Percentiles rank a stretch among this genome's conserved stretches.
These are phyloP conservation scores for Megastigmus dorsalis DNA, from an alignment of 2,888 invertebrate species.

Conservation along the genomic window DNA sequence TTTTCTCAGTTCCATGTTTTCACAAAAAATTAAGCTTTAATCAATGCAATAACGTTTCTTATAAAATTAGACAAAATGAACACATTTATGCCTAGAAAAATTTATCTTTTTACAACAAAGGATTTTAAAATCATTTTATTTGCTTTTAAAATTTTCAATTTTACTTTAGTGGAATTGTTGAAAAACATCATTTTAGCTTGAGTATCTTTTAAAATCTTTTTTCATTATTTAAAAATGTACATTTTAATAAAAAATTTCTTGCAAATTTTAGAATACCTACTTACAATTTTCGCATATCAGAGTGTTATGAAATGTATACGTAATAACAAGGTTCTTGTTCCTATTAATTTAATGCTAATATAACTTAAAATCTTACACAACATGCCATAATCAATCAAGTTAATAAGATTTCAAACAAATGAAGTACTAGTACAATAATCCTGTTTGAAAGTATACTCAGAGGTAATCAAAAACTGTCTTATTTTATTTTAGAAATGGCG, in stretches of 20 bases:
- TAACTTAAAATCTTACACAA: too few relatives aligned
- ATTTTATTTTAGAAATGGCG: too few relatives aligned
- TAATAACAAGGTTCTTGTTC: too few relatives aligned
- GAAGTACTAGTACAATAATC: too few relatives aligned
- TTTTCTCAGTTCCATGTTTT: background rate
- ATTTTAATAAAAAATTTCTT: slow-evolving; percentile 18
- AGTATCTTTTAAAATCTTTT: slow-evolving; percentile 3
- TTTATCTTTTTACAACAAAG: background rate
- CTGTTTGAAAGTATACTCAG: too few relatives aligned
- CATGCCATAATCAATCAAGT: too few relatives aligned
- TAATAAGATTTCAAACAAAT: too few relatives aligned
- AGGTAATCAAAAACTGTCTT: too few relatives aligned
- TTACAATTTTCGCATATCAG: too few relatives aligned
- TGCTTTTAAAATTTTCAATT: background rate
- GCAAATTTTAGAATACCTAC: slow-evolving; percentile 6
- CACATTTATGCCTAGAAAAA: background rate
- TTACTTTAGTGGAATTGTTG: background rate
- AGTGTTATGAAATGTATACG: too few relatives aligned
- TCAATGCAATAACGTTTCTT: slow-evolving; percentile 1
- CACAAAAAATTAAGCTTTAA: background rate
- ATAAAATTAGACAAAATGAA: background rate
- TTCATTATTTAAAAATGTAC: slow-evolving; percentile 12
- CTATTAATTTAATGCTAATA: too few relatives aligned
- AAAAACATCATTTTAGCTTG: background rate
- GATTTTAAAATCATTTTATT: slow-evolving; percentile 19